A percentile compares a stretch with the other conserved stretches of the same genome.
Conservation (phyloP, 2,113 vertebrate species). For the Sclerurus mexicanus region DNA sequence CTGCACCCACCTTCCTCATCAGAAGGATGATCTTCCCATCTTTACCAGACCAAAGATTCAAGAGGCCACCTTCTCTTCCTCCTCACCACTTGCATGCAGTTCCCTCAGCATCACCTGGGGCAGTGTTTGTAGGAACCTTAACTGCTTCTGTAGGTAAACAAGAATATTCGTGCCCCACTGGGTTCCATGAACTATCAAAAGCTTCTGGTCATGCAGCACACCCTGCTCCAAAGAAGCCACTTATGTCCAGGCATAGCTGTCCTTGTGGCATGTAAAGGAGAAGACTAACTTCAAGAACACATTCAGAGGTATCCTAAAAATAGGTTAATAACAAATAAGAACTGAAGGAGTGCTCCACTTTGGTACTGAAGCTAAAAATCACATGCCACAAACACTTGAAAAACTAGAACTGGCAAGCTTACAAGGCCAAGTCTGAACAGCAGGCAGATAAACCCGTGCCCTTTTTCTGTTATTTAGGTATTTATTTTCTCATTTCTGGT, state of each 20-base stretch:
- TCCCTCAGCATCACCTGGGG: not conserved
- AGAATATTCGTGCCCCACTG: accelerated
- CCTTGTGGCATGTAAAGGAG: not conserved
- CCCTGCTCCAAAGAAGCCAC: not conserved
- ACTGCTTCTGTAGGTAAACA: not conserved
- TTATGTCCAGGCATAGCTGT: not conserved
- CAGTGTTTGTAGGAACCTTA: not conserved
- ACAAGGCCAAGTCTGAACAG: not conserved
- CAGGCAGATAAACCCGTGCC: not conserved
- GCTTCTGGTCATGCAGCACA: not conserved
- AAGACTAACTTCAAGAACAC: not conserved
- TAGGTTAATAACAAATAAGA: not conserved
- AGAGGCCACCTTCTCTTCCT: not conserved
- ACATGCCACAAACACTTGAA: not conserved
- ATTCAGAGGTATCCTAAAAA: not conserved
- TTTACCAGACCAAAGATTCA: not conserved
- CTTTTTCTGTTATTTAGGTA: not conserved
- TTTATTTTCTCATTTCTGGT: not conserved
- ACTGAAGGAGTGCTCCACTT: accelerated
- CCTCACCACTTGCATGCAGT: not conserved
- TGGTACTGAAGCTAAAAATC: not conserved
- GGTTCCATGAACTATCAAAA: not conserved
- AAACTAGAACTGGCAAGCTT: not conserved
- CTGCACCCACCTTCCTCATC: not conserved
- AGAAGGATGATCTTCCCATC: not conserved